Percentiles rank a stretch among this genome's conserved stretches.
These are phyloP conservation scores for Pomacea maculata DNA, from an alignment of 1,140 invertebrate species.

Conservation along the genomic window DNA sequence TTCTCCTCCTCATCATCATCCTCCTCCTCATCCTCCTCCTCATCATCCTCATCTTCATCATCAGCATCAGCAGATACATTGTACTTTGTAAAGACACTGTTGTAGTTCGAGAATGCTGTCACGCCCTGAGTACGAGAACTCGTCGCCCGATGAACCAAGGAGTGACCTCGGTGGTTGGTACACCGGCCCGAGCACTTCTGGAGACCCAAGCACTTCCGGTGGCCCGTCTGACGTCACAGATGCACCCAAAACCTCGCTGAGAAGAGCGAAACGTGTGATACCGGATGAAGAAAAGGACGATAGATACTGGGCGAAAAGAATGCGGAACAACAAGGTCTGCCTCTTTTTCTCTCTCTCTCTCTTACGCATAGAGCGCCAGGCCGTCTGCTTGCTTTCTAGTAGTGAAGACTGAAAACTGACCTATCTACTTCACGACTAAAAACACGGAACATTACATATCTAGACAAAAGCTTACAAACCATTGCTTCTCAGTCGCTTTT, in stretches of 20 bases:
- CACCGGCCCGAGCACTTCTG: slow-evolving; percentile 2
- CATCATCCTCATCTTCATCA: too few species aligned
- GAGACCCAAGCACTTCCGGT: slow-evolving; percentile 10
- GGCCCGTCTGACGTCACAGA: neutral
- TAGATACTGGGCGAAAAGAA: slow-evolving; percentile 92
- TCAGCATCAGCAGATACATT: too few species aligned
- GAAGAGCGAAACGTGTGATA: slow-evolving; percentile 67
- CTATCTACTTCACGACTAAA: too few species aligned
- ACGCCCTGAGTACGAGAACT: neutral
- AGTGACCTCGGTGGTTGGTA: neutral
- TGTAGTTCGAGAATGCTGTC: slow-evolving; percentile 9
- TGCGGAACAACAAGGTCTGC: slow-evolving; percentile 85
- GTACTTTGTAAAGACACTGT: neutral
- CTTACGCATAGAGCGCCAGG: too few species aligned
- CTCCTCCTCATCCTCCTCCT: too few species aligned
- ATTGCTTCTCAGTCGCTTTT: neutral
- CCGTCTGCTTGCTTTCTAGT: too few species aligned
- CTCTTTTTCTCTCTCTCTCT: too few species aligned
- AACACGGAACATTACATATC: too few species aligned
- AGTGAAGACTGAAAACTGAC: too few species aligned
- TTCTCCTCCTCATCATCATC: too few species aligned
- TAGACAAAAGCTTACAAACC: too few species aligned
- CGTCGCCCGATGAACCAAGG: neutral
- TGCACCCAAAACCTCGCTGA: slow-evolving; percentile 26
- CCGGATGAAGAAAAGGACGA: slow-evolving; percentile 96